Evolutionary conservation across 2,113 vertebrate genomes (phyloP).

Genomic region (Atlantisia rogersi): DNA sequence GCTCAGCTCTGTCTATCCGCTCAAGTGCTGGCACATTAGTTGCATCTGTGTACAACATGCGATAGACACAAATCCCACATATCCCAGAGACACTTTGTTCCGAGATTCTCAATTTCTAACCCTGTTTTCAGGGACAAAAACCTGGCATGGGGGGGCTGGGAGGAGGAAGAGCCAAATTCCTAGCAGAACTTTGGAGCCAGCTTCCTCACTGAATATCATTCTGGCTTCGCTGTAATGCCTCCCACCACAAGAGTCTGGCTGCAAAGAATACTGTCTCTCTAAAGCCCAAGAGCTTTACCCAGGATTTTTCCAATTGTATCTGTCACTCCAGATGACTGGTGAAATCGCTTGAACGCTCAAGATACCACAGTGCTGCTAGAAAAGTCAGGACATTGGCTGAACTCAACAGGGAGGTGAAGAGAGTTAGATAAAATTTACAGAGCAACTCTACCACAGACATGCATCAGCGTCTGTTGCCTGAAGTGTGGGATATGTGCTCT

Average conservation of each 20-base stretch:
- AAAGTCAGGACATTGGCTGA: conserved; percentile 37
- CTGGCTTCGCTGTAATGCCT: conserved; percentile 21
- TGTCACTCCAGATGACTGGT: conserved; percentile 32
- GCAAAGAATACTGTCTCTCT: background rate
- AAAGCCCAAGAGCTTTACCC: conserved; percentile 22
- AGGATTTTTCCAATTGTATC: conserved; percentile 37
- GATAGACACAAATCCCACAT: background rate
- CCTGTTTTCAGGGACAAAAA: background rate
- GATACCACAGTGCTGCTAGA: background rate
- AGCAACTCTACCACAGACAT: background rate
- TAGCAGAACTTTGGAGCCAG: conserved; percentile 27
- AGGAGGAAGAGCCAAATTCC: conserved; percentile 22
- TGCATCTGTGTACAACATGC: rapidly evolving
- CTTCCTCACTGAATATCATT: conserved; percentile 39
- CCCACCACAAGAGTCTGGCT: conserved; percentile 46
- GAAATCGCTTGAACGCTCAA: background rate
- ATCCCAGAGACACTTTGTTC: background rate
- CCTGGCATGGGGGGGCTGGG: background rate
- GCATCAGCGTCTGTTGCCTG: background rate
- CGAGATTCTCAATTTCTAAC: background rate
- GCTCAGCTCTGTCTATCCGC: background rate
- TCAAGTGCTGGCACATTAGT: background rate
- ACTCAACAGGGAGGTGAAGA: background rate
- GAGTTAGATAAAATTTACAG: background rate
- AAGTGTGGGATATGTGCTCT: background rate